Evolutionary conservation across 1,140 invertebrate species (phyloP).

Genomic region (Sitophilus oryzae): DNA sequence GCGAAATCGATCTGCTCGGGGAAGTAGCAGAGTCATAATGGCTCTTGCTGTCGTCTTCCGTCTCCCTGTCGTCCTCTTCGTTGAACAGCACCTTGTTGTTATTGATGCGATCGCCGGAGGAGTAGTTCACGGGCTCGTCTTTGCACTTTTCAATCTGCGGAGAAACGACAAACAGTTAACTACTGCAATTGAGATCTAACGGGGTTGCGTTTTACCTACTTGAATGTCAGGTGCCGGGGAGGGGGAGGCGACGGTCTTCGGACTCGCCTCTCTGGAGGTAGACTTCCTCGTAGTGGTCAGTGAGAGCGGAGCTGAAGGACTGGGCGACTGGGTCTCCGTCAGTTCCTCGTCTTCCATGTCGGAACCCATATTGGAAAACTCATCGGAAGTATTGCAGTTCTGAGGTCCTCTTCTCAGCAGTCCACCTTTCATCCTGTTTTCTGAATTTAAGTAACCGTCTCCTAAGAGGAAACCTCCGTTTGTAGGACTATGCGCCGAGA

Average conservation of each 20-base stretch:
- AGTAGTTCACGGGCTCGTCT: slow-evolving; percentile 50
- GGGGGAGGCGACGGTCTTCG: slow-evolving; percentile 31
- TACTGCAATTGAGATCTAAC: not conserved
- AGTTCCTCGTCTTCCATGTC: slow-evolving; percentile 57
- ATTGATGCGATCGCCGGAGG: slow-evolving; percentile 47
- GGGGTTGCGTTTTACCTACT: slow-evolving; percentile 33
- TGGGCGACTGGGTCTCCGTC: slow-evolving; percentile 53
- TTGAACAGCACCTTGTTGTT: slow-evolving; percentile 48
- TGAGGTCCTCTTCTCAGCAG: slow-evolving; percentile 44
- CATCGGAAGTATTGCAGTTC: slow-evolving; percentile 53
- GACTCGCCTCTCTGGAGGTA: slow-evolving; percentile 40
- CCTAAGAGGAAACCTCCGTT: slow-evolving; percentile 51
- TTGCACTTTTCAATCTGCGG: slow-evolving; percentile 37
- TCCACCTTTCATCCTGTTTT: slow-evolving; percentile 49
- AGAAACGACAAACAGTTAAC: slow-evolving; percentile 9
- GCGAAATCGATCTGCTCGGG: slow-evolving; percentile 32
- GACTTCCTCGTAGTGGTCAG: slow-evolving; percentile 51
- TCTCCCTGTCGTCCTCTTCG: slow-evolving; percentile 35
- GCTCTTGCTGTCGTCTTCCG: slow-evolving; percentile 33
- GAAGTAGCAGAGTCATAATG: slow-evolving; percentile 34
- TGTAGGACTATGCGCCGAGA: slow-evolving; percentile 56
- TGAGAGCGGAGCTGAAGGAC: slow-evolving; percentile 61
- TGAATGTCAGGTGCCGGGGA: slow-evolving; percentile 35
- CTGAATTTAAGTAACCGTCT: slow-evolving; percentile 50
- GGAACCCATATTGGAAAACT: slow-evolving; percentile 54